A percentile compares a stretch with the other conserved stretches of the same genome.
Conservation (phyloP, 2,113 vertebrate genomes). For the Myiagra hebetior region DNA sequence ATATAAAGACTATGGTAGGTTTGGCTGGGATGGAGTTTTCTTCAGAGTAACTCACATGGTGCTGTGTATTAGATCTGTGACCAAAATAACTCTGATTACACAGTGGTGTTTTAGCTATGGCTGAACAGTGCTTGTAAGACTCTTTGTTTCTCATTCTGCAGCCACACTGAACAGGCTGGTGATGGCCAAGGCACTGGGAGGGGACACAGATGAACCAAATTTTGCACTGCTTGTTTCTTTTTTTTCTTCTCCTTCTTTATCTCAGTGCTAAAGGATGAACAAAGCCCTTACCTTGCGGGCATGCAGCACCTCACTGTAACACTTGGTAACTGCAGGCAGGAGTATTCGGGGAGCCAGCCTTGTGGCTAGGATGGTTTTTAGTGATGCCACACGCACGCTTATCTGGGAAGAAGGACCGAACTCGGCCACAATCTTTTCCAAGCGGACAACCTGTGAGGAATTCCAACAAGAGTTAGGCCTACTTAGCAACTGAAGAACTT, state of each 20-base stretch:
- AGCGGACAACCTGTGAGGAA: conserved; percentile 77
- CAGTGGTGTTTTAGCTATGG: rapidly evolving
- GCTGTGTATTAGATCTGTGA: not conserved
- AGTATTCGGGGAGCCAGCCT: conserved; percentile 86
- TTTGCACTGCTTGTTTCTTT: not conserved
- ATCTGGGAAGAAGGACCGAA: conserved; percentile 79
- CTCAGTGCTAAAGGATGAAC: not conserved
- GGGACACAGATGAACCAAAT: not conserved
- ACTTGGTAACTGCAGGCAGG: conserved; percentile 80
- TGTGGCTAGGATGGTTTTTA: conserved; percentile 84
- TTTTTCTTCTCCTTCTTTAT: not conserved
- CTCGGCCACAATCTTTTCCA: conserved; percentile 74
- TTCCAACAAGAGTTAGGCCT: not conserved
- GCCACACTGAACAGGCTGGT: not conserved
- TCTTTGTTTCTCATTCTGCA: not conserved
- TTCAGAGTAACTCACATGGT: not conserved
- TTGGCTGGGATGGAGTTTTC: not conserved
- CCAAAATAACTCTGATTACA: not conserved
- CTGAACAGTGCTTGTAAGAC: not conserved
- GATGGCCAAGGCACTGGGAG: not conserved
- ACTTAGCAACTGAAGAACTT: not conserved
- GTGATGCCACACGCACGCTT: conserved; percentile 68
- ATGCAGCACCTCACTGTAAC: conserved; percentile 76
- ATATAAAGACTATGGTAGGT: not conserved
- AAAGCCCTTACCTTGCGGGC: conserved; percentile 74